phyloP scores from a whole-genome alignment of 2,113 vertebrate genomes.

The Phrynocephalus versicolor region DNA sequence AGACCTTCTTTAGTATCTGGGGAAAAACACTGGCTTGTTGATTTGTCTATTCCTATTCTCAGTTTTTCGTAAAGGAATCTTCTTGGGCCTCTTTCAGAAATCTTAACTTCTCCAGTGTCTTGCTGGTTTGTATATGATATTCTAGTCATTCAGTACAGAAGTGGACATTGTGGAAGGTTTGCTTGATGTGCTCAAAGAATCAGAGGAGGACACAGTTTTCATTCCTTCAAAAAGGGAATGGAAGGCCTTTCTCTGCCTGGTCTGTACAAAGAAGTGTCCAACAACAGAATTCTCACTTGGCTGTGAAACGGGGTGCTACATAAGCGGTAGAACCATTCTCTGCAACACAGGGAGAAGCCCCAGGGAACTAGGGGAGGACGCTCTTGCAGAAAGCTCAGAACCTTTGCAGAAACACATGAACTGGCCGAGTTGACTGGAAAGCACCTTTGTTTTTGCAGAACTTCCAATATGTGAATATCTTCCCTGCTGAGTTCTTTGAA shows the following conservation, averaged over 20 bases:
- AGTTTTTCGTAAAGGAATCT: constrained; percentile 62
- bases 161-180: constrained; percentile 76
- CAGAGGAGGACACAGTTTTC: constrained; percentile 71
- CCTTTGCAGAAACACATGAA: constrained; percentile 73
- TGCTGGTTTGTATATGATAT: constrained; percentile 93
- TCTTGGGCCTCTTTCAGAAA: constrained; percentile 68
- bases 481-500: constrained; percentile 70
- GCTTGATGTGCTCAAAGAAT: constrained; percentile 89
- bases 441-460: constrained; percentile 67
- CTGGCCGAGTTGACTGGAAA: constrained; percentile 74
- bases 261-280: constrained; percentile 69
- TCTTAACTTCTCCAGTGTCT: constrained; percentile 82
- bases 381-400: constrained; percentile 73
- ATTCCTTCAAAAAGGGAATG: constrained; percentile 70
- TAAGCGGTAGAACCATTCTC: constrained; percentile 85
- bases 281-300: constrained; percentile 70
- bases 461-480: constrained; percentile 64
- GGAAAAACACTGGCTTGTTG: constrained; percentile 67
- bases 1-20: constrained; percentile 63
- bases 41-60: constrained; percentile 44
- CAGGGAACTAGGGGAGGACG: constrained; percentile 68
- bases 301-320: constrained; percentile 72
- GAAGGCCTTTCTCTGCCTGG: constrained; percentile 65
- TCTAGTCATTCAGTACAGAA: constrained; percentile 81
- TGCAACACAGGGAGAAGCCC: constrained; percentile 70